Evolutionary conservation across 2,888 invertebrate genomes (phyloP).

Genomic region (Argynnis bischoffii): DNA sequence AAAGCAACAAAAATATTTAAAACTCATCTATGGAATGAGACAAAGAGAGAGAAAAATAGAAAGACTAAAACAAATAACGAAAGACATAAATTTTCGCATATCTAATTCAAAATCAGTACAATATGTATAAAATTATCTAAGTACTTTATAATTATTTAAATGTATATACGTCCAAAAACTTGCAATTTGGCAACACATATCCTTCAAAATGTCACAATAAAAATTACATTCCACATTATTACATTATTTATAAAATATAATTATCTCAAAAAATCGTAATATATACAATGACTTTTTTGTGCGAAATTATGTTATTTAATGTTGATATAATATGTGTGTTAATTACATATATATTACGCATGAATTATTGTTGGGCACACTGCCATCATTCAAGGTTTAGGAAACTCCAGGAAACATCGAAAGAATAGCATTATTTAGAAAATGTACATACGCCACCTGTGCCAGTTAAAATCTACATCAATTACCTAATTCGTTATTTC

Average conservation of each 20-base stretch:
- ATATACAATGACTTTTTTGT: conserved; percentile 12
- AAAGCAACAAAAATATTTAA: too few species aligned
- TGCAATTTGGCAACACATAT: conserved; percentile 6
- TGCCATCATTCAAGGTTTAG: too few species aligned
- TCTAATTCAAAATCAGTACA: conserved; percentile 17
- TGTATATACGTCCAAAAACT: background rate
- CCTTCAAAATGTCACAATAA: background rate
- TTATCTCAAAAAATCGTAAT: background rate
- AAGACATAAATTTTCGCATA: background rate
- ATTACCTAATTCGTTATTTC: too few species aligned
- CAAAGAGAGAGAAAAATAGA: background rate
- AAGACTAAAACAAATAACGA: background rate
- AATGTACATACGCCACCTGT: too few species aligned
- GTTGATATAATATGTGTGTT: too few species aligned
- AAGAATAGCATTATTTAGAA: too few species aligned
- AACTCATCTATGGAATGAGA: background rate
- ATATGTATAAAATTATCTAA: background rate
- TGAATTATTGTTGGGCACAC: too few species aligned
- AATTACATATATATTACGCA: too few species aligned
- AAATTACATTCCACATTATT: background rate
- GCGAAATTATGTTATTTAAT: background rate
- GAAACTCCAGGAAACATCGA: too few species aligned
- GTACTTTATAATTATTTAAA: background rate
- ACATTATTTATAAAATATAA: background rate
- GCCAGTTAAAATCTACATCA: too few species aligned